Evolutionary conservation across 2,888 invertebrate species (phyloP).

Genomic region (Gibbula magus): DNA sequence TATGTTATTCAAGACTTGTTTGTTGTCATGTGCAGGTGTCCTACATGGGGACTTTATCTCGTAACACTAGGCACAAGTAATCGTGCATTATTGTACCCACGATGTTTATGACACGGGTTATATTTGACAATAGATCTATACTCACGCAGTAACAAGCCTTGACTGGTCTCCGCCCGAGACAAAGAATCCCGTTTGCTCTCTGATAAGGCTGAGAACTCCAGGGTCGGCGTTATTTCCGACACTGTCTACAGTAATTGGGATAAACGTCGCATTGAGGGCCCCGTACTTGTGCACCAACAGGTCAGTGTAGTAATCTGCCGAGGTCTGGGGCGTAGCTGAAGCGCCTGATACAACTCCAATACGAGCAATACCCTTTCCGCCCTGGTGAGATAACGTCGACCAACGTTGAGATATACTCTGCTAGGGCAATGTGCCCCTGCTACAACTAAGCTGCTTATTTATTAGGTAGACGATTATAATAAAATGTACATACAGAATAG

Average conservation of each 20-base stretch:
- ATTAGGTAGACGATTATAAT: no score
- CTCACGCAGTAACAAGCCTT: conserved; percentile 50
- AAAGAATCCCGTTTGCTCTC: conserved; percentile 58
- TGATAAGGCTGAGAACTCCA: conserved; percentile 43
- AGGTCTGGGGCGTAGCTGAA: conserved; percentile 42
- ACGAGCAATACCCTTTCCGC: conserved; percentile 51
- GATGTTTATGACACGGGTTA: no score
- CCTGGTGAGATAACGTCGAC: conserved; percentile 32
- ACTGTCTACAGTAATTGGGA: conserved; percentile 52
- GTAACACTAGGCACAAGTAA: no score
- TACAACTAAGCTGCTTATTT: no score
- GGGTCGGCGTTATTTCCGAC: conserved; percentile 44
- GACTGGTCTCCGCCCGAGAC: conserved; percentile 58
- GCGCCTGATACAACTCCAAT: conserved; percentile 58
- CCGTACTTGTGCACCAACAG: conserved; percentile 47
- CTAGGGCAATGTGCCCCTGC: no score
- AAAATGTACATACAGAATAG: no score
- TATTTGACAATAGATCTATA: not conserved
- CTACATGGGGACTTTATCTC: no score
- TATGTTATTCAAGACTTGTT: no score
- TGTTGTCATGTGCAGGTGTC: no score
- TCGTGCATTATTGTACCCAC: no score
- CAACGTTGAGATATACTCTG: no score
- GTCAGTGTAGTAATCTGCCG: conserved; percentile 45
- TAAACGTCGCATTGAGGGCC: conserved; percentile 48